Evolutionary conservation across 2,113 vertebrate species (phyloP).

Genomic region (Oriolus oriolus): DNA sequence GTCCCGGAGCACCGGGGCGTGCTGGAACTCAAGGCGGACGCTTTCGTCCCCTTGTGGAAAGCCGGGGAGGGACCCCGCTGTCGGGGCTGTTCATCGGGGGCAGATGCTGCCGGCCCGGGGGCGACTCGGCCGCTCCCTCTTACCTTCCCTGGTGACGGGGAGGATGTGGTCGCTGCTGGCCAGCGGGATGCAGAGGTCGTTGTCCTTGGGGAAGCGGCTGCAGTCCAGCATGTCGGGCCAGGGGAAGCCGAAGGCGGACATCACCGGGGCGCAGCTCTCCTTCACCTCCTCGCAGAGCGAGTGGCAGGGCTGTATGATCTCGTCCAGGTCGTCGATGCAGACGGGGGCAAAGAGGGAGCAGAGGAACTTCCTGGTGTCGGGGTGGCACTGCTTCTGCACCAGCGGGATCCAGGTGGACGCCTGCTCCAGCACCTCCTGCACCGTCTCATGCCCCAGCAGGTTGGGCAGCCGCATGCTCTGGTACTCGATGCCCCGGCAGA

Average conservation of each 20-base stretch:
- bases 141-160: constrained; percentile 86
- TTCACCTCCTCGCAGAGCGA: constrained; percentile 92
- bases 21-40: not conserved
- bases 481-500: constrained; percentile 95
- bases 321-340: constrained; percentile 91
- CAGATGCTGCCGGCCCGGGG: not conserved
- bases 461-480: constrained; percentile 94
- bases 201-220: constrained; percentile 88
- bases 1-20: not conserved
- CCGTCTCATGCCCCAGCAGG: constrained; percentile 94
- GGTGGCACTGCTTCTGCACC: constrained; percentile 93
- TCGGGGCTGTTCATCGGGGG: not conserved
- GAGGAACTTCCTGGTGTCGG: constrained; percentile 96
- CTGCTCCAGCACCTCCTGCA: constrained; percentile 95
- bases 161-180: constrained; percentile 79
- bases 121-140: not conserved
- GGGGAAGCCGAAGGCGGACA: constrained; percentile 95
- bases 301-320: constrained; percentile 93
- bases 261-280: constrained; percentile 90
- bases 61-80: not conserved
- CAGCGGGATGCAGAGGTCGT: constrained; percentile 95
- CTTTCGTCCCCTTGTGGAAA: not conserved
- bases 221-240: constrained; percentile 98
- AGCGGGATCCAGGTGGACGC: constrained; percentile 96
- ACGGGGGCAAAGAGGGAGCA: constrained; percentile 97